Percentiles rank a stretch among this genome's conserved stretches.
phyloP scores from a whole-genome alignment of 2,888 invertebrate species.

The Mimas tiliae region DNA sequence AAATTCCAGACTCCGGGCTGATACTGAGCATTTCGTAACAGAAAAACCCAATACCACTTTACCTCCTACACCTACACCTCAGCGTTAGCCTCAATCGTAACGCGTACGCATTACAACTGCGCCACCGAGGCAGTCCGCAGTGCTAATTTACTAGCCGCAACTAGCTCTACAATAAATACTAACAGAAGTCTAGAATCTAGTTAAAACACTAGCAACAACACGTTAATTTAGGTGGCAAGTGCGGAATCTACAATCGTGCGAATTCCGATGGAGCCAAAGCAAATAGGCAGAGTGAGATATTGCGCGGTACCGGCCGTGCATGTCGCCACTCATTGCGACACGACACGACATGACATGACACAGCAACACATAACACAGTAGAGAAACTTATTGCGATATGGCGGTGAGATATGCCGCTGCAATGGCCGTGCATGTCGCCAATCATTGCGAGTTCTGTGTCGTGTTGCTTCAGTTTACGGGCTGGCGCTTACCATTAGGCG shows the following conservation, averaged over 20 bases:
- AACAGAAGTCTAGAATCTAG: background rate
- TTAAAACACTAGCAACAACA: slow-evolving; percentile 15
- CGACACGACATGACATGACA: slow-evolving; percentile 1
- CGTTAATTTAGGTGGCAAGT: slow-evolving; percentile 11
- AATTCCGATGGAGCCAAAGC: slow-evolving; percentile 21
- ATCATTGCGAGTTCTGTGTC: no score
- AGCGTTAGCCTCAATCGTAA: no score
- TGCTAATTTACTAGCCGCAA: background rate
- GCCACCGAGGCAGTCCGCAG: no score
- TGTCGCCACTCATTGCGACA: slow-evolving; percentile 21
- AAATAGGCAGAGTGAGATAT: slow-evolving; percentile 26
- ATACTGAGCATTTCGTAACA: no score
- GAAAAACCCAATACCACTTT: no score
- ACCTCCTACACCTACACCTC: no score
- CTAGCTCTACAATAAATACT: background rate
- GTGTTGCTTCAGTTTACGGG: no score
- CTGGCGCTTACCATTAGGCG: no score
- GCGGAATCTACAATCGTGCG: slow-evolving; percentile 16
- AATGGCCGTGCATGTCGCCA: no score
- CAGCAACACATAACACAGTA: background rate
- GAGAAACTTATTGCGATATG: no score
- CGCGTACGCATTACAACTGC: no score
- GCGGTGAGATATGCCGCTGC: background rate
- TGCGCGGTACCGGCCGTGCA: slow-evolving; percentile 19
- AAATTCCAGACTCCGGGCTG: no score